Evolutionary conservation across 2,888 invertebrate species (phyloP), one percentile per base, ranked within the genome.

Genomic region (Orthosia cruda): DNA sequence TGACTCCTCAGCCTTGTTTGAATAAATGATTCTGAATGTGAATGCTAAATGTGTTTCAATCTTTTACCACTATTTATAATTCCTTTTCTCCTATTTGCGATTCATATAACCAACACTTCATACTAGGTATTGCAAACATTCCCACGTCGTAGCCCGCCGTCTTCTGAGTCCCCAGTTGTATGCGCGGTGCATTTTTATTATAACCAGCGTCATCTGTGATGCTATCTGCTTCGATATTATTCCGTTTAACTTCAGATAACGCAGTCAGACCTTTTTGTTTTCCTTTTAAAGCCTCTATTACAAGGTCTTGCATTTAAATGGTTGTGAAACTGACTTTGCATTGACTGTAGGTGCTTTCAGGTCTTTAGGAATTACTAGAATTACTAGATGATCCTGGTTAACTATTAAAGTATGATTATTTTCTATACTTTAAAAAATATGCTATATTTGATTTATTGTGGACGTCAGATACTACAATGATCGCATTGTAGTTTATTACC

Each of bases 111-210:
- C 65, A 57, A 61, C 55, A 50, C 26, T 49, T 57, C 52, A 3
- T 23, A 65, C 23, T 20, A 18, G 45, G 45, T 68, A 52, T 64
- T 55, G 75, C 61, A 59, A 84, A 75, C 58, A 67, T 84, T 84
- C 71, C 76, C 71, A 84, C 81, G 72, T 83, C 66, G 20, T 26
- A 12, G 18, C 7, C 57, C 12, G 23, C 26, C 63, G 26, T 52
- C 57, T 23, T 11, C 5, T 49, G n/a, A 62, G 65, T 2, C n/a
- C 9, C 54, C 23, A 62, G 58, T 47, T 64, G 71, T 70, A 81
- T 81, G 80, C 61, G 67, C 61, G 52, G 61, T 74, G 83, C 77
- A 84, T 87, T 77, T 87, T 80, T 87, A 85, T 85, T 81, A 81
- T 63, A 83, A 74, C 84, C 63, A 87, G 68, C 61, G 61, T 69